Base-by-base conservation (phyloP, 1,140 invertebrate genomes). In the Homarus americanus region DNA sequence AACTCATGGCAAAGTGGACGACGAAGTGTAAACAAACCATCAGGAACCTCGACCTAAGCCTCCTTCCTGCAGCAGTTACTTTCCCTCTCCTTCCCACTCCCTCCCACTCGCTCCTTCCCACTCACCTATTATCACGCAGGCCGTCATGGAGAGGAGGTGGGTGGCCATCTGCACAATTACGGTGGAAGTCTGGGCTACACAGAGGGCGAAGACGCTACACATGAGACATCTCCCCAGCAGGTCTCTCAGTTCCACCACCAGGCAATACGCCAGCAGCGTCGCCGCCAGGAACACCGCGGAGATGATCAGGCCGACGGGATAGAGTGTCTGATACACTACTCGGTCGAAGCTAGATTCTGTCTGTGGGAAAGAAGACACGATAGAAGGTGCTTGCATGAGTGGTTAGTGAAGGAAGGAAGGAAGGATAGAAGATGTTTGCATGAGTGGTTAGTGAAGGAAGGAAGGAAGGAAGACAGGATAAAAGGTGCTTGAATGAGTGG, bases 191-290 rank as follows among this genome's bases (percentile, higher is more conserved):
- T 88, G 86, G 17, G 86, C 86, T 5, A 88, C 28, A 32, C 78
- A 72, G 32, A 88, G 76, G 10, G 76, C 49, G 1, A 72, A 20
- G 10, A 88, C 41, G 44, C 63, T 69, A 38, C 86, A 88, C 58
- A 88, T 88, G 24, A 88, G 76, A 12, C 86, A 88, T 1, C 86
- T 20, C 36, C 90, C 90, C 28, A 87, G 83, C 3, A 91, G 76
- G 82, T 91, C 86, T 34, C 83, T 53, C 32, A 91, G 58, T n/a
- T 91, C 90, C 32, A 75, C 76, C 73, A 91, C 82, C 40, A 87
- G 28, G 73, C 82, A 91, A 75, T 91, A 91, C 44, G 86, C 90
- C 44, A 82, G 1, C 2, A 91, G 36, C 10, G 90, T 91, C 3
- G 63, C 49, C 0, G 49, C 41, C 82, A 91, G 73, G 90, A 91